phyloP scores from a whole-genome alignment of 64 coral and sea anemone species.

The Platygyra sinensis region DNA sequence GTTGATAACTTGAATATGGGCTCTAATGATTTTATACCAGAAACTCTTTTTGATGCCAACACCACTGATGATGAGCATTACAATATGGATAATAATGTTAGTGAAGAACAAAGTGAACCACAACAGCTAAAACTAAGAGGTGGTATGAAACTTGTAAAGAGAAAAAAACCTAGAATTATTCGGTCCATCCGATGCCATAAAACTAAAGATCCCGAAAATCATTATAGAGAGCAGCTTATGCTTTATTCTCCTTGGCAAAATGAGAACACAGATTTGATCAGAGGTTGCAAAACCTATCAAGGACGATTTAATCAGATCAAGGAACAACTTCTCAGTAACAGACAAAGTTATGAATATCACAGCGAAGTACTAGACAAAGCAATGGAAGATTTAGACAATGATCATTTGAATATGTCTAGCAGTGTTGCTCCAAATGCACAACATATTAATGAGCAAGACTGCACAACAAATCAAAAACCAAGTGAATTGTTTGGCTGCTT shows the following conservation, averaged over 20 bases:
- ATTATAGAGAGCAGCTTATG: too few relatives aligned
- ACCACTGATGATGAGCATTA: conserved; percentile 24
- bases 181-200: conserved; percentile 56
- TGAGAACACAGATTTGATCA: too few relatives aligned
- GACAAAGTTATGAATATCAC: conserved; percentile 22
- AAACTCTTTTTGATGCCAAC: conserved; percentile 33
- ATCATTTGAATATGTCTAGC: too few relatives aligned
- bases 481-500: too few relatives aligned
- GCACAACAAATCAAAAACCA: conserved; percentile 23
- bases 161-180: conserved; percentile 65
- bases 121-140: conserved; percentile 55
- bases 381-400: too few relatives aligned
- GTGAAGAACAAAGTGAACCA: conserved; percentile 12
- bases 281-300: conserved; percentile 40
- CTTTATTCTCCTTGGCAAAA: too few relatives aligned
- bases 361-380: conserved; percentile 48
- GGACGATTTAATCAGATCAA: conserved; percentile 50
- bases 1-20: background rate
- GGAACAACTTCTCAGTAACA: background rate
- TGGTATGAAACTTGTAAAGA: conserved; percentile 59
- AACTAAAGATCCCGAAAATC: conserved; percentile 83
- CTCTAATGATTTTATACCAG: conserved; percentile 26
- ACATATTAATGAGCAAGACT: conserved; percentile 68
- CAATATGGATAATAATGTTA: conserved; percentile 23
- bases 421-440: conserved; percentile 62